Conservation (phyloP, 35 echinoderm and acorn worm genomes). For the Heliocidaris tuberculata region DNA sequence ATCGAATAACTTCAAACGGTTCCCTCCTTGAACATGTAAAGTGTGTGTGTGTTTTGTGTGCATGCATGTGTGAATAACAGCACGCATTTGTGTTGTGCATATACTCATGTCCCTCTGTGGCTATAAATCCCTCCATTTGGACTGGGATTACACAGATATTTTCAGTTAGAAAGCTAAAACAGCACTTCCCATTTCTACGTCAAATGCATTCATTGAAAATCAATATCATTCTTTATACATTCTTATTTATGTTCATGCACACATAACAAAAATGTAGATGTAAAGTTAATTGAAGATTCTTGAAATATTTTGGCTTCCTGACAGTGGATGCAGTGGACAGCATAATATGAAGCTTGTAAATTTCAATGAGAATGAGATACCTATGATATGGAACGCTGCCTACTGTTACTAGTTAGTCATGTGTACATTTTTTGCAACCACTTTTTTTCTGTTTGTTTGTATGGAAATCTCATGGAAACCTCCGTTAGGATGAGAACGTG, state of each 20-base stretch:
- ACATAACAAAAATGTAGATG: background rate
- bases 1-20: background rate
- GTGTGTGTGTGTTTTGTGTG: background rate
- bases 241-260: background rate
- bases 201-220: no score
- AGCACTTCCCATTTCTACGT: no score
- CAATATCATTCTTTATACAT: background rate
- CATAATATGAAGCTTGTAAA: slow-evolving; percentile 9
- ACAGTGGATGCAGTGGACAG: background rate
- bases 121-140: background rate
- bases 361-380: slow-evolving; percentile 24
- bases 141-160: background rate
- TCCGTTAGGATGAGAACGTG: background rate
- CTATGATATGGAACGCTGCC: slow-evolving; percentile 33
- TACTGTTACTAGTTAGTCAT: slow-evolving; percentile 19
- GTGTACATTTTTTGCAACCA: slow-evolving; percentile 46
- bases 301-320: background rate
- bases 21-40: no score
- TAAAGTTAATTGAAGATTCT: background rate
- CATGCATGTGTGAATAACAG: background rate
- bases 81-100: background rate
- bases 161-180: no score
- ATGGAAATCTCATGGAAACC: slow-evolving; percentile 40
- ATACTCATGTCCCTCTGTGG: background rate
- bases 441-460: slow-evolving; percentile 4